Base-by-base conservation (phyloP, 23 tunicate genomes). In the Trididemnum nubilum region DNA sequence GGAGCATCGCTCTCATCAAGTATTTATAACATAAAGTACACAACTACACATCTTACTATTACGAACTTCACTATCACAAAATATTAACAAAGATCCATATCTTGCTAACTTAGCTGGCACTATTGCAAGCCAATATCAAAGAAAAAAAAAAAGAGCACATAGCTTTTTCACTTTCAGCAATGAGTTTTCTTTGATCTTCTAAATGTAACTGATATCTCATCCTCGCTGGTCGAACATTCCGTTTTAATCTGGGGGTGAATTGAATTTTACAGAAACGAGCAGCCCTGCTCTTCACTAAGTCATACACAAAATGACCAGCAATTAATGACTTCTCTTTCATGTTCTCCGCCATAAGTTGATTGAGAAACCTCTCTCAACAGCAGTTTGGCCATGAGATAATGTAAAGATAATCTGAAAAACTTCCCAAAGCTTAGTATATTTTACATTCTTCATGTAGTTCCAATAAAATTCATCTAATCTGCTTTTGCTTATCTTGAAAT, bases 291-390 rank as follows among this genome's bases (percentile, higher is more conserved):
- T 73, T 38, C 27, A 73, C 58, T 37, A 28, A 2, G 5, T 19
- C 58, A 7, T 73, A 38, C 30, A 73, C 58, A 21, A 39, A 37
- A n/a, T 58, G 30, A 38, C 78, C 2, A 22, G 78, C 78, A 38
- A 73, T 30, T 38, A 69, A 33, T 21, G 19, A 9, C 21, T 15
- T 31, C 9, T 33, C 74, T 69, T 69, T 15, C 39, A 69, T 12
- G 39, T 69, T 69, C 9, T 31, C 74, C 29, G 5, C 74, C 37
- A 33, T 28, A 31, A 69, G 39, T 69, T 69, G 74, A 69, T 33
- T 33, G 74, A 69, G 32, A 69, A 69, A 15, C 74, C 74, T 32
- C 74, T 33, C 39, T 73, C 78, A 39, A 73, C 78, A 21, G 78
- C 58, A 9, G 78, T 58, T 27, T 73, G 78, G 29, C 57, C 78